Conservation (phyloP, 2,797 vertebrate species). For the Pangasius sanitwongsei region DNA sequence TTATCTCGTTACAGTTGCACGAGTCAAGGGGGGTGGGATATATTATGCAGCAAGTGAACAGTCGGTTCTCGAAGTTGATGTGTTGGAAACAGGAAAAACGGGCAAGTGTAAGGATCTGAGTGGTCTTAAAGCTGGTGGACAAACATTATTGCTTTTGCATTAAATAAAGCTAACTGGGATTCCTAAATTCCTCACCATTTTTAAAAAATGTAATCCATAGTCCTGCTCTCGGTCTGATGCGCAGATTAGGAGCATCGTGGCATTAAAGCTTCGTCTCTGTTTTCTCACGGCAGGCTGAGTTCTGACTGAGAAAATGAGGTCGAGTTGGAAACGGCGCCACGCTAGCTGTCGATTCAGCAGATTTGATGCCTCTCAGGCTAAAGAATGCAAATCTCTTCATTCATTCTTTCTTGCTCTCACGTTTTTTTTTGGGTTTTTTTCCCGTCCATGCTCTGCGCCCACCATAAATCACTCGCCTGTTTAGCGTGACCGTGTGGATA, state of each 20-base stretch:
- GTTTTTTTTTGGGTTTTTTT: neutral
- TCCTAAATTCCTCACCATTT: neutral
- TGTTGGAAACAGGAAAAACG: too few relatives aligned
- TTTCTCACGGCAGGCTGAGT: too few relatives aligned
- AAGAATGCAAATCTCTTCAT: conserved; percentile 23
- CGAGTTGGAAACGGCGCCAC: conserved; percentile 4
- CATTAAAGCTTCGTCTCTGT: neutral
- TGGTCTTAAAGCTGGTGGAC: too few relatives aligned
- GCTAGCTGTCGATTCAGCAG: conserved; percentile 23
- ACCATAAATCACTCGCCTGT: neutral
- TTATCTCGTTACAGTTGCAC: too few relatives aligned
- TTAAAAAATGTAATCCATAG: too few relatives aligned
- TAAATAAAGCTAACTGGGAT: neutral
- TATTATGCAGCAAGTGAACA: too few relatives aligned
- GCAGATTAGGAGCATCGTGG: neutral
- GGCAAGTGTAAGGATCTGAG: too few relatives aligned
- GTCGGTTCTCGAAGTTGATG: too few relatives aligned
- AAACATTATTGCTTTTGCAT: too few relatives aligned
- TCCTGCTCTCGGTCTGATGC: neutral
- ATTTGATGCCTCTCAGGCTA: neutral
- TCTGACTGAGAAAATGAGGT: neutral
- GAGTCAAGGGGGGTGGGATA: too few relatives aligned
- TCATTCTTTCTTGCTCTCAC: conserved; percentile 8
- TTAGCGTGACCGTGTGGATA: neutral
- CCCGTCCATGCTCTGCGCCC: neutral